Base-by-base conservation (phyloP, 2,888 invertebrate genomes). In the Hydraecia micacea region DNA sequence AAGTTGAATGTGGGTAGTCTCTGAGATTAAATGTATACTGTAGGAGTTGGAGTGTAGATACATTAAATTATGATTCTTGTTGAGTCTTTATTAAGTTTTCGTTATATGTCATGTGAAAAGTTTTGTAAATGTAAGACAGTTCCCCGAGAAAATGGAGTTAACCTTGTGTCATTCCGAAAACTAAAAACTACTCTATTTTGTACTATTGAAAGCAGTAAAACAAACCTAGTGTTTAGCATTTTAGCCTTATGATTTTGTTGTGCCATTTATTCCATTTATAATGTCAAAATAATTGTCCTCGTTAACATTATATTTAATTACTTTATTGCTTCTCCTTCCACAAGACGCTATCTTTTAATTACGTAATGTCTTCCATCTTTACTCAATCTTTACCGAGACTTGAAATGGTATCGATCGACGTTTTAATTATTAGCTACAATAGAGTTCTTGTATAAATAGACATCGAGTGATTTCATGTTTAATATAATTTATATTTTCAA, bases 11-110 rank as follows among this genome's bases (percentile, higher is more conserved):
- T 95, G 92, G 88, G 92, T 95, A 94, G 94, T 93, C 91, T 95
- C 93, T 92, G 92, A 93, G 93, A 93, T 94, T 93, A 91, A 91
- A 93, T 94, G 94, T 96, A 95, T 95, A 96, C 93, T 93, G 92
- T 95, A 95, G 93, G 86, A 89, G 91, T 93, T 93, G 91, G 90
- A 93, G 90, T 89, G 89, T 93, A 93, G 92, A 91, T 89, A 92
- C 90, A 92, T 90, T 89, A 88, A 84, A 88, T 83, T 86, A 90
- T 89, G 88, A 92, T 90, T 91, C 92, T 93, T 95, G 93, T 94
- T 94, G 90, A 92, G 87, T 90, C 90, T 91, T 91, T 91, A 91
- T 91, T 92, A 92, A 92, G 91, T 92, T 93, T 92, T 89, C 84
- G 89, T 92, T 92, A 87, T 91, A 84, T 81, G 91, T 91, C 88